phyloP scores from a whole-genome alignment of 2,797 vertebrate species.

The Neosalanx taihuensis region DNA sequence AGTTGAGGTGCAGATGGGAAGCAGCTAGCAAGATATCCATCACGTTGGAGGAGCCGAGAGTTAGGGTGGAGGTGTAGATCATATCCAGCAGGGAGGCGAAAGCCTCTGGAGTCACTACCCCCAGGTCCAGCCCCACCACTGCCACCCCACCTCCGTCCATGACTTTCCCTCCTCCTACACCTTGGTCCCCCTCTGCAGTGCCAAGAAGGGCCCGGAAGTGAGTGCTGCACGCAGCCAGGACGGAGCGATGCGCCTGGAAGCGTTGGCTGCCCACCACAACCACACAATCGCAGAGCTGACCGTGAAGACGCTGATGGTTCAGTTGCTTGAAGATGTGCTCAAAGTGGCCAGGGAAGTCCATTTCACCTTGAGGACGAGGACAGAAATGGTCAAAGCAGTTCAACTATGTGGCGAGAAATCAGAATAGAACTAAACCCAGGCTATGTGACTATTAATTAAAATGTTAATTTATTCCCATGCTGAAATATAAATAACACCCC shows the following conservation, averaged over 20 bases:
- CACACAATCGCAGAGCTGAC: conserved; percentile 92
- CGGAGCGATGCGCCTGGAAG: conserved; percentile 92
- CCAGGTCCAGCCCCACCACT: conserved; percentile 64
- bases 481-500: too few species aligned
- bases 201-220: conserved; percentile 93
- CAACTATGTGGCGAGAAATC: neutral
- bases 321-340: conserved; percentile 94
- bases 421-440: neutral
- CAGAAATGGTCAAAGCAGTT: neutral
- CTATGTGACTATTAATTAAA: too few species aligned
- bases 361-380: conserved; percentile 40
- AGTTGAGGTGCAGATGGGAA: conserved; percentile 92
- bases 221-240: conserved; percentile 94
- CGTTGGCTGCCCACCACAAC: conserved; percentile 89
- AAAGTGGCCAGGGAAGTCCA: conserved; percentile 98
- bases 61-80: conserved; percentile 96
- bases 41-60: conserved; percentile 89
- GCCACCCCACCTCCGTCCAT: conserved; percentile 24
- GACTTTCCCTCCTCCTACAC: conserved; percentile 8
- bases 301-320: conserved; percentile 92
- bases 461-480: too few species aligned
- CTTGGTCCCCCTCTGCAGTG: conserved; percentile 73
- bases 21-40: conserved; percentile 96
- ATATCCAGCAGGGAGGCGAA: conserved; percentile 94
- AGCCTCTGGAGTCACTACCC: conserved; percentile 93